Evolutionary conservation across 2,797 vertebrate species (phyloP).

Genomic region (Neostethus bicornis): DNA sequence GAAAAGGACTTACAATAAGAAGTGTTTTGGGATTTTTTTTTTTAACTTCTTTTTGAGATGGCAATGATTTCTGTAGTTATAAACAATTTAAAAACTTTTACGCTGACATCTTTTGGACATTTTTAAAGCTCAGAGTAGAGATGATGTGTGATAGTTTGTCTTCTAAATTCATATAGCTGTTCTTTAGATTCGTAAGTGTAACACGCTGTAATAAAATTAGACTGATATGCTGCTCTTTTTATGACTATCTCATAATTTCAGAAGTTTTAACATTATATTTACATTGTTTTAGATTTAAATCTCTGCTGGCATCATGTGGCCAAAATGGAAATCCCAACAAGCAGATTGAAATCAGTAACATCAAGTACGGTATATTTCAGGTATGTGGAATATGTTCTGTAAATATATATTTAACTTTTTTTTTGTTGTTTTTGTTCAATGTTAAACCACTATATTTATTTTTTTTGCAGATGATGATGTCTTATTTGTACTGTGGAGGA

Average conservation of each 20-base stretch:
- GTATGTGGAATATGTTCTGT: slow-evolving; percentile 64
- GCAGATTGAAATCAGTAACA: slow-evolving; percentile 87
- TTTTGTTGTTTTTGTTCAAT: not conserved
- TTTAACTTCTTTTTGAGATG: no score
- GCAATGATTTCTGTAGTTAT: no score
- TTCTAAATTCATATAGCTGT: no score
- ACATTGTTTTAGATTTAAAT: slow-evolving; percentile 86
- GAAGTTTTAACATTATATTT: not conserved
- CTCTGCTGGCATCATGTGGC: slow-evolving; percentile 85
- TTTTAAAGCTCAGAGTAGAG: no score
- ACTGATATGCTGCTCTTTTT: not conserved
- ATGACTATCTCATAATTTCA: not conserved
- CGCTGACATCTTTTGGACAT: no score
- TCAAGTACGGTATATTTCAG: slow-evolving; percentile 95
- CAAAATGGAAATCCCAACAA: slow-evolving; percentile 82
- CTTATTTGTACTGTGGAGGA: slow-evolving; percentile 95
- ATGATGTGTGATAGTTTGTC: no score
- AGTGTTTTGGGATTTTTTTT: no score
- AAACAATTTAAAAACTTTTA: no score
- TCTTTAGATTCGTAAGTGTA: no score
- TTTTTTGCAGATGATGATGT: slow-evolving; percentile 91
- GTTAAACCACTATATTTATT: slow-evolving; percentile 27
- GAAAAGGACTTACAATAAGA: no score
- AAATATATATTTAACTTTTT: not conserved
- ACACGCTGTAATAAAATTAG: no score